Conservation (phyloP, 2,797 vertebrate genomes). For the Eidolon dupreanum region DNA sequence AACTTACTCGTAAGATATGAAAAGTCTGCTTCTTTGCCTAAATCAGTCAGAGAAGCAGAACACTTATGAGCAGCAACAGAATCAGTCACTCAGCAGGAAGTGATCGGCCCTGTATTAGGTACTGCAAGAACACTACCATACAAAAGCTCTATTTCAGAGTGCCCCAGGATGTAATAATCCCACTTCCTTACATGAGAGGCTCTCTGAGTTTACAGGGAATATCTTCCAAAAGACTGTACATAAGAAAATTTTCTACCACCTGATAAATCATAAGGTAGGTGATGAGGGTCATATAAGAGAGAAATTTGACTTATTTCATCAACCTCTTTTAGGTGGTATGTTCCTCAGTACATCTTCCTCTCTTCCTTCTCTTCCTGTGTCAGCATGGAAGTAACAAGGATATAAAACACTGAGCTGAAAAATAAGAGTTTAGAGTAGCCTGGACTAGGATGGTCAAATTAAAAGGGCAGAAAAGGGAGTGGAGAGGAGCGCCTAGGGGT, state of each 20-base stretch:
- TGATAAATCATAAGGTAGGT: conserved; percentile 12
- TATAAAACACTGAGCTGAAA: neutral
- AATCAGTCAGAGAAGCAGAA: conserved; percentile 15
- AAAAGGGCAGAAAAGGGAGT: neutral
- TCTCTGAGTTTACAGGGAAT: neutral
- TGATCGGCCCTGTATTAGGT: neutral
- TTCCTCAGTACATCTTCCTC: neutral
- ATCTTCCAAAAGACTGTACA: neutral
- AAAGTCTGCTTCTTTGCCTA: neutral
- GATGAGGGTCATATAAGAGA: neutral
- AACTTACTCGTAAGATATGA: conserved; percentile 40
- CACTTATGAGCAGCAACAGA: neutral
- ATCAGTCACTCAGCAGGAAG: neutral
- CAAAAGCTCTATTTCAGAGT: neutral
- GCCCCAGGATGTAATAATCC: neutral
- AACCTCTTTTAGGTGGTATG: neutral
- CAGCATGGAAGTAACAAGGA: neutral
- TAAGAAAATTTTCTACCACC: neutral
- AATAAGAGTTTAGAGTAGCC: neutral
- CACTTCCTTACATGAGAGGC: neutral
- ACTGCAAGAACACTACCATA: neutral
- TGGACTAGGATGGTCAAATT: neutral
- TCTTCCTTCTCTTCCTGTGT: neutral
- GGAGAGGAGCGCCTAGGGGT: neutral
- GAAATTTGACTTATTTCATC: conserved; percentile 4